Conservation (phyloP, 2,113 vertebrate species). For the Cephalopterus ornatus region DNA sequence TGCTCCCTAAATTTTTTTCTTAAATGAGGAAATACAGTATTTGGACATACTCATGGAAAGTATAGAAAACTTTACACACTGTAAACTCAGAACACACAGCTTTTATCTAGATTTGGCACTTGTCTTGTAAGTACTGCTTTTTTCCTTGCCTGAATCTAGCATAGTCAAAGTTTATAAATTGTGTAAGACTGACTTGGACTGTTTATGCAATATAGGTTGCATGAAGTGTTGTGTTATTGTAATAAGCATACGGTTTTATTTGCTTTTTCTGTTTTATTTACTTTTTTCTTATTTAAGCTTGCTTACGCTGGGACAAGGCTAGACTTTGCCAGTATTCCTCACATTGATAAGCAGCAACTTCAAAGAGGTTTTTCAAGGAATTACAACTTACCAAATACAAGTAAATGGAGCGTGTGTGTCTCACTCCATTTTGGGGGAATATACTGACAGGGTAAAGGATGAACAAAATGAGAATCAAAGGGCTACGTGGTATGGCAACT, state of each 20-base stretch:
- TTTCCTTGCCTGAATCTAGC: neutral
- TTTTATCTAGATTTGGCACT: neutral
- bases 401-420: neutral
- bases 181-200: neutral
- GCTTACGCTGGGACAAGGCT: neutral
- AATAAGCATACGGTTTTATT: neutral
- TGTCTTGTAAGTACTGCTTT: neutral
- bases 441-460: neutral
- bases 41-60: neutral
- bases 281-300: neutral
- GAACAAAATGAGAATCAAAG: conserved; percentile 5
- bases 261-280: neutral
- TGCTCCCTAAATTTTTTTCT: neutral
- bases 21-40: neutral
- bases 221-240: neutral
- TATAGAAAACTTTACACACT: neutral
- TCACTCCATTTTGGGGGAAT: neutral
- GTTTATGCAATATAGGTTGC: neutral
- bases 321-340: neutral
- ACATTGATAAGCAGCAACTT: neutral
- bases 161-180: neutral
- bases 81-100: neutral
- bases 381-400: neutral
- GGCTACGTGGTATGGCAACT: neutral
- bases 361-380: neutral